These are phyloP conservation scores for Mantis religiosa DNA, from an alignment of 2,888 invertebrate species.

Conservation along the genomic window DNA sequence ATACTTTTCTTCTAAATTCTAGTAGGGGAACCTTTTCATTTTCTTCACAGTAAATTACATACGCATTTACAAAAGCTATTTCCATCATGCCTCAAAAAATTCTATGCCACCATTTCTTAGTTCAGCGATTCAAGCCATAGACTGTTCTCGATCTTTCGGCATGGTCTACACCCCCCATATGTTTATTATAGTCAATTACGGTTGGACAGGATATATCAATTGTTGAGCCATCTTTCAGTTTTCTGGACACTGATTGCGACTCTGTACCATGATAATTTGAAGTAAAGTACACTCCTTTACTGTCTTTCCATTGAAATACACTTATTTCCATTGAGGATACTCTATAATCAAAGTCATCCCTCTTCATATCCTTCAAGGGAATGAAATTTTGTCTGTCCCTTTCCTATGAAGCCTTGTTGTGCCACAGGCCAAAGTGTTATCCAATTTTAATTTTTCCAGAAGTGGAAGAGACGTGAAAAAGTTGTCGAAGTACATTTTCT, in stretches of 20 bases:
- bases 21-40: background rate
- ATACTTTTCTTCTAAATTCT: background rate
- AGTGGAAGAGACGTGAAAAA: slow-evolving; percentile 26
- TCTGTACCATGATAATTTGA: slow-evolving; percentile 33
- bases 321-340: slow-evolving; percentile 17
- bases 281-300: slow-evolving; percentile 26
- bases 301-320: slow-evolving; percentile 31
- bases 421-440: slow-evolving; percentile 31
- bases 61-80: slow-evolving; percentile 9
- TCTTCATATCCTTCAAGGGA: background rate
- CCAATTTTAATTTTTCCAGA: slow-evolving; percentile 30
- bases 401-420: too few species aligned
- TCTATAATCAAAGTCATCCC: slow-evolving; percentile 16
- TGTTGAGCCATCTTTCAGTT: slow-evolving; percentile 6
- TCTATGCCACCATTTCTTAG: slow-evolving; percentile 13
- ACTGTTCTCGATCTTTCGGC: background rate
- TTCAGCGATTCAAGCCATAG: background rate
- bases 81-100: slow-evolving; percentile 10
- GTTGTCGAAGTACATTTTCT: slow-evolving; percentile 24
- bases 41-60: slow-evolving; percentile 6
- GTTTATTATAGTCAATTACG: background rate
- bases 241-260: background rate
- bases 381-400: slow-evolving; percentile 18
- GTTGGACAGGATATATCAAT: background rate
- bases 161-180: slow-evolving; percentile 16